Conservation (phyloP, 2,797 vertebrate genomes). For the Esox lucius region DNA sequence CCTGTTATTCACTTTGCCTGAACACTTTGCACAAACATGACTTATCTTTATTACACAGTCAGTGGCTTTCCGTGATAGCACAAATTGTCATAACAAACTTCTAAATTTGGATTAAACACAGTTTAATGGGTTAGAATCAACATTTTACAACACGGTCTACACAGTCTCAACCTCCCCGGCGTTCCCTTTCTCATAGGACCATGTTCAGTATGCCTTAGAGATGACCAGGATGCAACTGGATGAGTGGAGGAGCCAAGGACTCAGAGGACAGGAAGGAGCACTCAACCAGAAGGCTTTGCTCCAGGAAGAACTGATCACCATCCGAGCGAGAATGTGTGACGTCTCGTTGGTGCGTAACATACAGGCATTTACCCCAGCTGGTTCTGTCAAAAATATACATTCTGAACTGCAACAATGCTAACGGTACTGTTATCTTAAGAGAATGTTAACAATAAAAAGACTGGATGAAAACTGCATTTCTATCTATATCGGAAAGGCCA, state of each 20-base stretch:
- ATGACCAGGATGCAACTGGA: constrained; percentile 80
- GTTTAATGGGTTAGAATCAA: too few relatives aligned
- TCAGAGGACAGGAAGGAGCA: constrained; percentile 67
- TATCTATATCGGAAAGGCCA: neutral
- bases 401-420: too few relatives aligned
- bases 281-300: constrained; percentile 82
- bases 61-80: neutral
- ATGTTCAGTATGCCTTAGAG: constrained; percentile 83
- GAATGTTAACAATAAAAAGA: too few relatives aligned
- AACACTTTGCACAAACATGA: neutral
- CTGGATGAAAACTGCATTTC: neutral
- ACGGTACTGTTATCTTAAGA: too few relatives aligned
- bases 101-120: neutral
- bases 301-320: constrained; percentile 87
- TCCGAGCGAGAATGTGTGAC: constrained; percentile 85
- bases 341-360: constrained; percentile 74
- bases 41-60: neutral
- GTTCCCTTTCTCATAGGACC: constrained; percentile 70
- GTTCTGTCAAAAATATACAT: too few relatives aligned
- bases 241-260: constrained; percentile 70
- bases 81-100: neutral
- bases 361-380: too few relatives aligned
- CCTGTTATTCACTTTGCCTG: neutral
- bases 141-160: neutral
- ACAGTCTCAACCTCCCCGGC: neutral